Percentiles rank a stretch among this genome's conserved stretches.
Evolutionary conservation across 1,140 invertebrate species (phyloP).

Genomic region (Melitaea cinxia): DNA sequence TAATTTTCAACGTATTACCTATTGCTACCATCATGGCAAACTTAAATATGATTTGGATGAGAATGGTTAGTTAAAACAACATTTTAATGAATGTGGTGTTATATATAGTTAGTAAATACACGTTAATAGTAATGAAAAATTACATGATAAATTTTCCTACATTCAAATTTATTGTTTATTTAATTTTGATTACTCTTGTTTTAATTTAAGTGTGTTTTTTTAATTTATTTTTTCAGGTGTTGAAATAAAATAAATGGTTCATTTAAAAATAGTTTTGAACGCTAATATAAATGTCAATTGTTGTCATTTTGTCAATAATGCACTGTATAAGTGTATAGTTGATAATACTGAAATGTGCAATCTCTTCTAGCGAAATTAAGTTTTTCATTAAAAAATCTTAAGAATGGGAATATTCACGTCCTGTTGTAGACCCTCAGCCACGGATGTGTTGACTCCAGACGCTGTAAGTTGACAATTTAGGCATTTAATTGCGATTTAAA

Average conservation of each 20-base stretch:
- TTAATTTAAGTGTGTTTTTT: not conserved
- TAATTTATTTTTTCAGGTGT: not conserved
- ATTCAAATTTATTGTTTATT: not conserved
- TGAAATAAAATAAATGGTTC: not conserved
- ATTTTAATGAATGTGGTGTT: not conserved
- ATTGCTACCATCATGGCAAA: conserved; percentile 53
- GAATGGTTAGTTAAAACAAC: conserved; percentile 56
- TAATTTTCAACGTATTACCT: not conserved
- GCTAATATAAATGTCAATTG: conserved; percentile 25
- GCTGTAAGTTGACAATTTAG: conserved; percentile 61
- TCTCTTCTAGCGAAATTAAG: conserved; percentile 14
- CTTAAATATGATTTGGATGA: conserved; percentile 60
- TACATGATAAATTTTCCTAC: not conserved
- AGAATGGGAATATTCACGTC: conserved; percentile 76
- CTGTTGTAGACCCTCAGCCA: conserved; percentile 74
- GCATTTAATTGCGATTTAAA: not conserved
- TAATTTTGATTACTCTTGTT: not conserved
- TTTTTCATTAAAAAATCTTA: conserved; percentile 18
- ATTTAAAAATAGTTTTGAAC: conserved; percentile 12
- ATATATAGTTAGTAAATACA: not conserved
- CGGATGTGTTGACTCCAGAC: conserved; percentile 73
- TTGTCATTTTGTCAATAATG: conserved; percentile 10
- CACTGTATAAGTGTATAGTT: conserved; percentile 17
- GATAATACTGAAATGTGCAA: conserved; percentile 27
- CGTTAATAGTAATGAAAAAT: not conserved